Percentiles rank a stretch among this genome's conserved stretches.
phyloP scores from a whole-genome alignment of 2,113 vertebrate genomes.

The Pollimyrus isidori region DNA sequence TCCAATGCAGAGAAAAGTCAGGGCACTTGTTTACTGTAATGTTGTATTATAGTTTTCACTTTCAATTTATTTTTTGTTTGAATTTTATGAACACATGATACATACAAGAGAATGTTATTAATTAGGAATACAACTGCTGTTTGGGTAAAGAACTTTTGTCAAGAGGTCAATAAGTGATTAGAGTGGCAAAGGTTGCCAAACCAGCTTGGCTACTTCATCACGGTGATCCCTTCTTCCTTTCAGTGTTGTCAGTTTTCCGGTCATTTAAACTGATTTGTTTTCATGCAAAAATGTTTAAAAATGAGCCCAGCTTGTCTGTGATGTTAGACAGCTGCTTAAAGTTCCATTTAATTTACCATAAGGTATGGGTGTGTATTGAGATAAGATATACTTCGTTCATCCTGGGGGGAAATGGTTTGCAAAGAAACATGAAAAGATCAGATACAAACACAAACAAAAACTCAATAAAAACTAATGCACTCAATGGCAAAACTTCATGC shows the following conservation, averaged over 20 bases:
- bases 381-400: neutral
- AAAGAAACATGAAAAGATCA: neutral
- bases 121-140: neutral
- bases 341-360: neutral
- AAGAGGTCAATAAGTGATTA: neutral
- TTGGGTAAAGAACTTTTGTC: neutral
- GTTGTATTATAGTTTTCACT: neutral
- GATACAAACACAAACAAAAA: neutral
- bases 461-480: neutral
- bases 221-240: neutral
- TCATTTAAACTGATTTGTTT: neutral
- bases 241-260: neutral
- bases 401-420: neutral
- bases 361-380: neutral
- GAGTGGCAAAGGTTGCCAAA: neutral
- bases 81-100: neutral
- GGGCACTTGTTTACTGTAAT: neutral
- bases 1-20: conserved; percentile 18
- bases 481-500: neutral
- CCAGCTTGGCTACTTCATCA: neutral
- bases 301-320: neutral
- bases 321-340: neutral
- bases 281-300: neutral
- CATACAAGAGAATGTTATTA: neutral
- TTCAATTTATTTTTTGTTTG: neutral